These are phyloP conservation scores for Hystrix brachyura DNA, from an alignment of 2,113 vertebrate species.

Conservation along the genomic window DNA sequence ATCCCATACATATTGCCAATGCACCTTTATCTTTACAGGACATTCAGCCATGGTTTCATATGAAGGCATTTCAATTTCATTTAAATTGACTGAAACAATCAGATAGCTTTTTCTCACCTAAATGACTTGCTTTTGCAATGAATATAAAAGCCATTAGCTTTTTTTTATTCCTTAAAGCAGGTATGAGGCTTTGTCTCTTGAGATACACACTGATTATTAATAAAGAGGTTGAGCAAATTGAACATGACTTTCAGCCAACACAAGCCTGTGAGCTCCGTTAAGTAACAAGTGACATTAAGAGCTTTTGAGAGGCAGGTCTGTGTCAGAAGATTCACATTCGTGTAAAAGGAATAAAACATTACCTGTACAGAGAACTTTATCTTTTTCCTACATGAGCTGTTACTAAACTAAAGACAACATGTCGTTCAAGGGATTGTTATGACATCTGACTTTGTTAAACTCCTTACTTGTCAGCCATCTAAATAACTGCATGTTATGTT, in stretches of 20 bases:
- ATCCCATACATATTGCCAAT: background rate
- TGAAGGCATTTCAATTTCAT: slow-evolving; percentile 74
- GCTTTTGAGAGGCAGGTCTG: slow-evolving; percentile 61
- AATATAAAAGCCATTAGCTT: slow-evolving; percentile 71
- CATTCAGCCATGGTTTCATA: slow-evolving; percentile 31
- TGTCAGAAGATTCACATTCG: slow-evolving; percentile 33
- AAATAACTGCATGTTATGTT: background rate
- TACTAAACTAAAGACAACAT: background rate
- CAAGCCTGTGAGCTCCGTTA: slow-evolving; percentile 53
- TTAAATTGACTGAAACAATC: slow-evolving; percentile 79
- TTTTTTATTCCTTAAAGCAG: slow-evolving; percentile 29
- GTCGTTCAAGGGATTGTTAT: background rate
- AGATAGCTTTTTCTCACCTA: slow-evolving; percentile 68
- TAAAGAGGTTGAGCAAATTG: slow-evolving; percentile 77
- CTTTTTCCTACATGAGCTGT: background rate
- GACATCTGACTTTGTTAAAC: background rate
- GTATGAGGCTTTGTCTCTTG: slow-evolving; percentile 67
- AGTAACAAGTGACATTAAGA: slow-evolving; percentile 79
- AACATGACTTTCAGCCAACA: slow-evolving; percentile 74
- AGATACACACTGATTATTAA: slow-evolving; percentile 73
- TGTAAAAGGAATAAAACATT: slow-evolving; percentile 56
- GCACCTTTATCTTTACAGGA: slow-evolving; percentile 8
- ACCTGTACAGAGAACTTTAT: slow-evolving; percentile 25
- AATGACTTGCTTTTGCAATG: slow-evolving; percentile 72
- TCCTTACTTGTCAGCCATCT: background rate